A percentile compares a stretch with the other conserved stretches of the same genome.
phyloP scores from a whole-genome alignment of 2,888 invertebrate species.

The Caenorhabditis sp. region DNA sequence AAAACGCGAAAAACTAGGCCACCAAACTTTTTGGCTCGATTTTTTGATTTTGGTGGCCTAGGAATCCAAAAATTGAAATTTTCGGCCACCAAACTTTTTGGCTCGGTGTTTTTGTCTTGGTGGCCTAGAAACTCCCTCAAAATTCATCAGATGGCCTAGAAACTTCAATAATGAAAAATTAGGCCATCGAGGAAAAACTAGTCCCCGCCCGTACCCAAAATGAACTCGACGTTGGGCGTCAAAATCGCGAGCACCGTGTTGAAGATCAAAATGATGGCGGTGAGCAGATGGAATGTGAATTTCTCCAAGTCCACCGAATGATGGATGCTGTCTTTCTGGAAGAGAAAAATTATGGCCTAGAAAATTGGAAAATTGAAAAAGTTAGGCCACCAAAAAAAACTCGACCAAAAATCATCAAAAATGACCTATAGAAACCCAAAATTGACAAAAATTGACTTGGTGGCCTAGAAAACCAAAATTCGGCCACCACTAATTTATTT shows the following conservation, averaged over 20 bases:
- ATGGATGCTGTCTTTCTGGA: conserved; percentile 42
- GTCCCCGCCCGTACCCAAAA: conserved; percentile 86
- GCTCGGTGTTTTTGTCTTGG: no score
- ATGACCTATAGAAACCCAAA: no score
- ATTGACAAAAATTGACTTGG: no score
- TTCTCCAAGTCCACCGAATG: conserved; percentile 65
- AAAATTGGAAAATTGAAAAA: neutral
- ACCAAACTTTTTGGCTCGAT: no score
- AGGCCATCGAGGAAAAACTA: neutral
- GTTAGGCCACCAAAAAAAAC: neutral
- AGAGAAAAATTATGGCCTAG: neutral
- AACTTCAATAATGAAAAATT: no score
- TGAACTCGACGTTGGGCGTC: conserved; percentile 92
- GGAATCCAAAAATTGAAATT: no score
- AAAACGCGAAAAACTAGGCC: no score
- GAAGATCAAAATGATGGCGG: conserved; percentile 87
- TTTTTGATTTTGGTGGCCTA: no score
- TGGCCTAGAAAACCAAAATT: no score
- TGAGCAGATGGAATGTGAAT: conserved; percentile 86
- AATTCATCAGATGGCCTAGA: neutral
- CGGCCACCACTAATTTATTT: no score
- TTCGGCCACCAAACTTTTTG: no score
- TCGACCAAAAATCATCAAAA: no score
- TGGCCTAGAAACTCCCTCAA: neutral
- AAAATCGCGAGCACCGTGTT: conserved; percentile 91